Conservation (phyloP, 1,140 invertebrate species). For the Drosophila orosa region DNA sequence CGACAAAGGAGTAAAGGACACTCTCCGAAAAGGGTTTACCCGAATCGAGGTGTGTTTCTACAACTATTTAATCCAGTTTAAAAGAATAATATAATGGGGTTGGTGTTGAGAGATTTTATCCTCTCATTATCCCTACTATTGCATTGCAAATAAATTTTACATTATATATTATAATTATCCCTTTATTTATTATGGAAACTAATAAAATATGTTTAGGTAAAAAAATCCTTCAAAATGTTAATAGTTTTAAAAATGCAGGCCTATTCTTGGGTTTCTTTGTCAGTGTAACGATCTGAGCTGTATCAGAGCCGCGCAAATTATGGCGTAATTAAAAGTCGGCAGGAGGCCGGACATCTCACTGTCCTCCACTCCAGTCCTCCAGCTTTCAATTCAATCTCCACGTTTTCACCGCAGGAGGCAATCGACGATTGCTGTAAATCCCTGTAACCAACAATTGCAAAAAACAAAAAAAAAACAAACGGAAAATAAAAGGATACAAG, state of each 20-base stretch:
- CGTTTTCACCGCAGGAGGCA: slow-evolving; percentile 42
- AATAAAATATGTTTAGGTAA: too few species aligned
- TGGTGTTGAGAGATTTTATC: neutral
- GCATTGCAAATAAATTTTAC: neutral
- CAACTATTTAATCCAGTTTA: neutral
- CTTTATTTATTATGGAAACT: neutral
- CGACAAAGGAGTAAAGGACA: slow-evolving; percentile 9
- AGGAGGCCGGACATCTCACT: slow-evolving; percentile 23
- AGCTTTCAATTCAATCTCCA: slow-evolving; percentile 22
- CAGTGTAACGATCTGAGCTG: slow-evolving; percentile 11
- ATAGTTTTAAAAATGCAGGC: neutral
- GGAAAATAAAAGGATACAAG: slow-evolving; percentile 23
- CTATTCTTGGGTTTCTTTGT: neutral
- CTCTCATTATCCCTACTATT: neutral
- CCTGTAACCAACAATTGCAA: slow-evolving; percentile 59
- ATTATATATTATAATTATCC: neutral
- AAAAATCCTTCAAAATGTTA: neutral
- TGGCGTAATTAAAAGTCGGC: slow-evolving; percentile 74
- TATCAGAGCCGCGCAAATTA: slow-evolving; percentile 57
- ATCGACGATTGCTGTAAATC: slow-evolving; percentile 64
- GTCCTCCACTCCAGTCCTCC: neutral
- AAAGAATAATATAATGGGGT: neutral
- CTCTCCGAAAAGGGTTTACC: neutral
- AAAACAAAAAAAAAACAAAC: slow-evolving; percentile 2
- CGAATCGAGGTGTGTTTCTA: neutral